Base-by-base conservation (phyloP, 2,797 vertebrate genomes). In the Hozukius guyotensis region DNA sequence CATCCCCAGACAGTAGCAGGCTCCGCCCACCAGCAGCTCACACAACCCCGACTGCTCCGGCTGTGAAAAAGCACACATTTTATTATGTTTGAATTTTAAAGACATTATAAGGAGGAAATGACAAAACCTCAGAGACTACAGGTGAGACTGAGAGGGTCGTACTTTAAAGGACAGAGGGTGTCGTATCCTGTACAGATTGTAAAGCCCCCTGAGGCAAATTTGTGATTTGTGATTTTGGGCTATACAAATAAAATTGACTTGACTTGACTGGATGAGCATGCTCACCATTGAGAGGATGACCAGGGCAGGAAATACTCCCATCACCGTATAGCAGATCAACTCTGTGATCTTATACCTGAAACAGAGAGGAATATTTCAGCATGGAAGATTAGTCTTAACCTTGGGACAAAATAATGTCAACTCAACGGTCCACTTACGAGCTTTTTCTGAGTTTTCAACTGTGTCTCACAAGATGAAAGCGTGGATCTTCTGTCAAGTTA, bases 211-310 rank as follows among this genome's bases (percentile, higher is more conserved):
- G 1, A 46, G 42, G 42, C 16, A 46, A 46, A 46, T 46, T 46
- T 46, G 16, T 46, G 42, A 46, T 20, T 46, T 46, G 42, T 2
- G 42, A 46, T 46, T 46, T 46, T 46, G 16, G 0, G 42, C 42
- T 46, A 46, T 46, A 46, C 16, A 46, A 8, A 46, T 46, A 20
- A 46, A 46, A 46, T 46, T 0, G 0, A 46, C 42, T 46, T 46
- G 42, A 46, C 16, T 46, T 46, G 42, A 2, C 42, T 46, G 16
- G 42, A 25, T 22, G 6, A 46, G 7, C 5, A 12, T 11, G 8
- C 97, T 98, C 94, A 99, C 98, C 98, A 98, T 99, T 4, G 98
- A 99, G 42, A 99, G 95, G 88, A 99, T 96, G 87, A 99, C 98
- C 82, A 98, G 80, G 27, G 98, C 98, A 0, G 98, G 98, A 90